Conservation (phyloP, 2,888 invertebrate genomes). For the Drosophila recens region DNA sequence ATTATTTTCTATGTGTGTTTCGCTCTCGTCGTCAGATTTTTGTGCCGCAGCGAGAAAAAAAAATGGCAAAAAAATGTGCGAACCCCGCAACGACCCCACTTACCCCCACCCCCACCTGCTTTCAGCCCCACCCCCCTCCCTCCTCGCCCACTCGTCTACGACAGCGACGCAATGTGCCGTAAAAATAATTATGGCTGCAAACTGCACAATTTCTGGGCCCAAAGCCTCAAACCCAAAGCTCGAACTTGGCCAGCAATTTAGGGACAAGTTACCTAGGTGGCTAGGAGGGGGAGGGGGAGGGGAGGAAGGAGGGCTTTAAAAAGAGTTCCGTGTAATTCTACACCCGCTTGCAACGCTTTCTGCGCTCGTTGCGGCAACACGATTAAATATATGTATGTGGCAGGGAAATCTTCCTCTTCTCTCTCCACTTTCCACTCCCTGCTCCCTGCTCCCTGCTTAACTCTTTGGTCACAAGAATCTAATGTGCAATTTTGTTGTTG, state of each 20-base stretch:
- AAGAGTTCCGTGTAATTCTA: constrained; percentile 45
- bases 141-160: constrained; percentile 20
- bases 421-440: no score
- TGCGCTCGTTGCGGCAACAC: constrained; percentile 30
- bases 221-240: constrained; percentile 12
- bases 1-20: constrained; percentile 69
- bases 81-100: background rate
- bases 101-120: background rate
- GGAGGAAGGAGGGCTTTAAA: background rate
- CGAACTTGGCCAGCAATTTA: constrained; percentile 1
- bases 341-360: constrained; percentile 58
- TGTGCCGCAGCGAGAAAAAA: constrained; percentile 4
- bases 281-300: background rate
- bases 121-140: background rate
- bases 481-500: constrained; percentile 65
- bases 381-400: constrained; percentile 14
- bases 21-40: constrained; percentile 50
- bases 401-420: background rate
- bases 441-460: background rate
- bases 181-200: constrained; percentile 81
- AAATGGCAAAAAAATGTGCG: constrained; percentile 5
- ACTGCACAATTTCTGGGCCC: constrained; percentile 73
- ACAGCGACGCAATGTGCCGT: constrained; percentile 76
- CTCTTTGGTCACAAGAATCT: constrained; percentile 42
- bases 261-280: background rate